A percentile compares a stretch with the other conserved stretches of the same genome.
These are phyloP conservation scores for Helicolenus hilgendorfi DNA, from an alignment of 2,797 vertebrate species.

Conservation along the genomic window DNA sequence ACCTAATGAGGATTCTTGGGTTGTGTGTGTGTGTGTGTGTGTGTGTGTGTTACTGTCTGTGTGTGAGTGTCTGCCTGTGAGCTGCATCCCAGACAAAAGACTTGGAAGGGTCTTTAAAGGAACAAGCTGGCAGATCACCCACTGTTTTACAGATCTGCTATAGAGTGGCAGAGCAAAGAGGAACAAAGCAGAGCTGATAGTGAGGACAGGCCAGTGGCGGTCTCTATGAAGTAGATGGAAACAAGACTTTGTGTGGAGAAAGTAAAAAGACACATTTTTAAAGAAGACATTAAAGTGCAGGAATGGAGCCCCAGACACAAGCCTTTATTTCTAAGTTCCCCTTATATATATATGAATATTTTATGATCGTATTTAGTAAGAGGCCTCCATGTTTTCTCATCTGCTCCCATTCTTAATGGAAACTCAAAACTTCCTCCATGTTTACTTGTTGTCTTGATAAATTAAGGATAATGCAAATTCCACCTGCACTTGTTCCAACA, in stretches of 20 bases:
- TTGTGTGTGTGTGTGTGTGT: neutral
- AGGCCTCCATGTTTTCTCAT: neutral
- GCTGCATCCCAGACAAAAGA: conserved; percentile 59
- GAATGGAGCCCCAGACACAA: neutral
- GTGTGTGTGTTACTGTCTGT: neutral
- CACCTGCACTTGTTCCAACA: neutral
- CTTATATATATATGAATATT: neutral
- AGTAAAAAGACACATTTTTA: neutral
- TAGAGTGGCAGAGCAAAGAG: conserved; percentile 47
- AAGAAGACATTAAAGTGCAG: neutral
- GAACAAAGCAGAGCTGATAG: conserved; percentile 36
- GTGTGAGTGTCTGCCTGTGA: conserved; percentile 16
- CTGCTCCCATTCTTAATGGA: neutral
- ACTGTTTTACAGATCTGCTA: conserved; percentile 69
- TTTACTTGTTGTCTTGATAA: neutral
- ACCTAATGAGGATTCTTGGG: conserved; percentile 71
- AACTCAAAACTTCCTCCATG: neutral
- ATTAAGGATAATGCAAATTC: neutral
- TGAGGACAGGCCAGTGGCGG: conserved; percentile 33
- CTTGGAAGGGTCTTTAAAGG: conserved; percentile 58
- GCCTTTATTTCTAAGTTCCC: neutral
- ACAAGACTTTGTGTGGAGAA: conserved; percentile 2
- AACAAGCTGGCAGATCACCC: conserved; percentile 57
- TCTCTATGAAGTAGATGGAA: conserved; percentile 15
- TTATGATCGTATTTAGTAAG: neutral